Conservation (phyloP, 1,140 invertebrate genomes). For the Pissodes strobi region DNA sequence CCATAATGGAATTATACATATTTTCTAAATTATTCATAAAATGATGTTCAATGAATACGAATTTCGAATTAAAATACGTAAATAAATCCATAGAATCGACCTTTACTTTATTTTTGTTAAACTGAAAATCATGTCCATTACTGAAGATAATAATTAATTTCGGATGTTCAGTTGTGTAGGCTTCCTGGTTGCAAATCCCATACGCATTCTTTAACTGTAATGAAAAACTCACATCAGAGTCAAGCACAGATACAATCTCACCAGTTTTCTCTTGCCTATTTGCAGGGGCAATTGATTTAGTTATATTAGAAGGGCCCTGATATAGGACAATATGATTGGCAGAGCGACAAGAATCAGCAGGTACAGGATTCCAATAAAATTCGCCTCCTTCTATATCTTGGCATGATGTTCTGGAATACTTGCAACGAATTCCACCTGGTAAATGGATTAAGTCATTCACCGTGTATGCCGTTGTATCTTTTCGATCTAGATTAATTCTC, state of each 20-base stretch:
- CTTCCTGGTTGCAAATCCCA: neutral
- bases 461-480: no score
- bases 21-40: neutral
- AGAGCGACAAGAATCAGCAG: neutral
- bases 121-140: neutral
- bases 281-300: no score
- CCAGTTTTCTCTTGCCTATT: neutral
- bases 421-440: no score
- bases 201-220: neutral
- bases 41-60: neutral
- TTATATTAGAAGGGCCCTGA: neutral
- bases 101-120: neutral
- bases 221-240: neutral
- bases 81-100: neutral
- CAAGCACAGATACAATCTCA: neutral
- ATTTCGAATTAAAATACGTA: neutral
- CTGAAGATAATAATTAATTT: neutral
- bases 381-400: neutral
- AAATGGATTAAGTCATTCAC: no score
- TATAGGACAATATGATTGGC: neutral
- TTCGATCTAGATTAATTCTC: no score
- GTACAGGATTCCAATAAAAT: neutral
- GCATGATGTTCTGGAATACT: neutral
- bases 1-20: neutral
- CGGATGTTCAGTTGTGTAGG: neutral